A percentile compares a stretch with the other conserved stretches of the same genome.
phyloP scores from a whole-genome alignment of 37 sponge, comb jelly and placozoan genomes.

The Axinella damicornis region DNA sequence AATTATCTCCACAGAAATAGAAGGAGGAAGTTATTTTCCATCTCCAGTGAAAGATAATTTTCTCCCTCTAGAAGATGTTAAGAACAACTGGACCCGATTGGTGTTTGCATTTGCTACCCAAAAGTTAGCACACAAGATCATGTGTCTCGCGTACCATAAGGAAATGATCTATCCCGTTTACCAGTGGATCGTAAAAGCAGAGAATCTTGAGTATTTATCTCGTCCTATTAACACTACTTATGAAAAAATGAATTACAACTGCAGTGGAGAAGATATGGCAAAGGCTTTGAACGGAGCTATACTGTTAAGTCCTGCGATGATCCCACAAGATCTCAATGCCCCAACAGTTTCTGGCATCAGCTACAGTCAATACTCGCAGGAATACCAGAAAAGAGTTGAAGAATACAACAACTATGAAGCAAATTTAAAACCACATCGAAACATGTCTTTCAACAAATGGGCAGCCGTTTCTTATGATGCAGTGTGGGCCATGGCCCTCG shows the following conservation, averaged over 20 bases:
- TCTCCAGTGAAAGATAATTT: not conserved
- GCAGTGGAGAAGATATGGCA: too few species aligned
- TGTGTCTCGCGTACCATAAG: not conserved
- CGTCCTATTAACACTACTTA: too few species aligned
- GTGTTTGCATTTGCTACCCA: not conserved
- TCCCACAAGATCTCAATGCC: not conserved
- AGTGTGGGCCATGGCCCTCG: constrained; percentile 20
- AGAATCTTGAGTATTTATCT: too few species aligned
- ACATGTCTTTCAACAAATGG: not conserved
- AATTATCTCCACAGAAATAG: not conserved
- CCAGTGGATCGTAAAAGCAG: not conserved
- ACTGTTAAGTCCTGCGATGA: not conserved
- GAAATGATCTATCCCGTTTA: not conserved
- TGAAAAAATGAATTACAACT: too few species aligned
- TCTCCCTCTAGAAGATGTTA: not conserved
- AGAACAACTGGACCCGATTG: not conserved
- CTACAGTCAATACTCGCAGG: not conserved
- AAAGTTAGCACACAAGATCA: not conserved
- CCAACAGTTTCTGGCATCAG: not conserved
- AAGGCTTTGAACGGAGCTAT: not conserved
- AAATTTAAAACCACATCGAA: too few species aligned
- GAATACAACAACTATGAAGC: not conserved
- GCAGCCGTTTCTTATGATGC: constrained; percentile 9
- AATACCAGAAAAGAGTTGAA: constrained; percentile 11
- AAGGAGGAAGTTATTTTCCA: too few species aligned